Conservation (phyloP, 2,888 invertebrate genomes). For the Cantharis nigra region DNA sequence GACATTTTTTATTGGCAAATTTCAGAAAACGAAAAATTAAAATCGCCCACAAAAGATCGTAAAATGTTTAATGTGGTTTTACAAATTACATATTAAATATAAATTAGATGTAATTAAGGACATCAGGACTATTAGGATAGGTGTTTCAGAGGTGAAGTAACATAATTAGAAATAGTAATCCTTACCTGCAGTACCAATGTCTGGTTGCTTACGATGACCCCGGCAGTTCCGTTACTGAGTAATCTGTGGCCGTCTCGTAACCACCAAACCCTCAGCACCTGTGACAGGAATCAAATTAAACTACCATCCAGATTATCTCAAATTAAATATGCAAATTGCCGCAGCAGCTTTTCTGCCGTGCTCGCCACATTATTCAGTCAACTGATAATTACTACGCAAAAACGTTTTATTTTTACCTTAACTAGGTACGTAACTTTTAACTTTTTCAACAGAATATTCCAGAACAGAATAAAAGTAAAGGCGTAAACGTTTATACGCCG, state of each 20-base stretch:
- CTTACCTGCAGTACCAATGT: slow-evolving; percentile 75
- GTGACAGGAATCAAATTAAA: slow-evolving; percentile 35
- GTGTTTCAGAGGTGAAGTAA: slow-evolving; percentile 8
- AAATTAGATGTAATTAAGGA: background rate
- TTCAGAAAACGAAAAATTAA: background rate
- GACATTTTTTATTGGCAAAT: no score
- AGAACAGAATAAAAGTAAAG: background rate
- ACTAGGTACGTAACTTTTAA: background rate
- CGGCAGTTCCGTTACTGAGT: slow-evolving; percentile 73
- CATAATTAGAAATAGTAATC: slow-evolving; percentile 8
- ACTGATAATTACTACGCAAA: slow-evolving; percentile 16
- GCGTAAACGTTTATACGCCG: background rate
- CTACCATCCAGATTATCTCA: slow-evolving; percentile 15
- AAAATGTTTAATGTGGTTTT: background rate
- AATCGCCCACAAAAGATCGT: background rate
- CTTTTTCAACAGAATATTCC: background rate
- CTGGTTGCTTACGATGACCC: slow-evolving; percentile 80
- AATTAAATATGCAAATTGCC: slow-evolving; percentile 24
- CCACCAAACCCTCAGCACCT: slow-evolving; percentile 54
- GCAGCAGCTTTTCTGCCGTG: slow-evolving; percentile 13
- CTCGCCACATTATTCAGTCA: slow-evolving; percentile 11
- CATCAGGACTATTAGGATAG: slow-evolving; percentile 4
- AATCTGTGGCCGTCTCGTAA: slow-evolving; percentile 66
- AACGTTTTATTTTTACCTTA: slow-evolving; percentile 6
- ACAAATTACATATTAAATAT: background rate